Evolutionary conservation across 2,888 invertebrate genomes (phyloP).

Genomic region (Peribatodes rhomboidaria): DNA sequence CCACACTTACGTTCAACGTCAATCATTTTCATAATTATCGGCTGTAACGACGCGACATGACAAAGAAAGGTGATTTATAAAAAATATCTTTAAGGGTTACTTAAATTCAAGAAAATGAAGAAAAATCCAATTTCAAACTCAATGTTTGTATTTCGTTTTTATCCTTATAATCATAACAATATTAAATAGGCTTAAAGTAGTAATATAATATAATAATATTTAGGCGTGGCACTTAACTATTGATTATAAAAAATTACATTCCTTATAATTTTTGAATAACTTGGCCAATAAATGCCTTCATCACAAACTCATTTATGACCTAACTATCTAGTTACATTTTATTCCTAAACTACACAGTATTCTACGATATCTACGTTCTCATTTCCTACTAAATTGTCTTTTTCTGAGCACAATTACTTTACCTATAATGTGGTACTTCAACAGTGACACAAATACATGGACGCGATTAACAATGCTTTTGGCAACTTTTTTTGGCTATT

Average conservation of each 20-base stretch:
- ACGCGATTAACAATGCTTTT: slow-evolving; percentile 73
- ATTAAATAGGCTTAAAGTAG: slow-evolving; percentile 80
- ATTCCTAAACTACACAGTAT: slow-evolving; percentile 54
- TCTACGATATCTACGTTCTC: slow-evolving; percentile 64
- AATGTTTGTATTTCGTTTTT: slow-evolving; percentile 78
- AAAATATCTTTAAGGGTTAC: no score
- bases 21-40: no score
- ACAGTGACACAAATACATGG: slow-evolving; percentile 61
- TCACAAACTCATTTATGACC: slow-evolving; percentile 67
- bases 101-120: no score
- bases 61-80: background rate
- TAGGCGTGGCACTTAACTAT: slow-evolving; percentile 84
- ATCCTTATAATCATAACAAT: slow-evolving; percentile 77
- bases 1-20: no score
- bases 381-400: slow-evolving; percentile 76
- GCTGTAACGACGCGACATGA: no score
- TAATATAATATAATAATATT: slow-evolving; percentile 72
- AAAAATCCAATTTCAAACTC: slow-evolving; percentile 57
- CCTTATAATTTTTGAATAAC: slow-evolving; percentile 73
- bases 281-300: slow-evolving; percentile 83
- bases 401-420: slow-evolving; percentile 76
- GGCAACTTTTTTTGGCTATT: slow-evolving; percentile 83
- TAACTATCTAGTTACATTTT: slow-evolving; percentile 52
- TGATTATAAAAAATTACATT: slow-evolving; percentile 77
- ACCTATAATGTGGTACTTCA: slow-evolving; percentile 54